Evolutionary conservation across 2,113 vertebrate species (phyloP).

Genomic region (Galemys pyrenaicus): DNA sequence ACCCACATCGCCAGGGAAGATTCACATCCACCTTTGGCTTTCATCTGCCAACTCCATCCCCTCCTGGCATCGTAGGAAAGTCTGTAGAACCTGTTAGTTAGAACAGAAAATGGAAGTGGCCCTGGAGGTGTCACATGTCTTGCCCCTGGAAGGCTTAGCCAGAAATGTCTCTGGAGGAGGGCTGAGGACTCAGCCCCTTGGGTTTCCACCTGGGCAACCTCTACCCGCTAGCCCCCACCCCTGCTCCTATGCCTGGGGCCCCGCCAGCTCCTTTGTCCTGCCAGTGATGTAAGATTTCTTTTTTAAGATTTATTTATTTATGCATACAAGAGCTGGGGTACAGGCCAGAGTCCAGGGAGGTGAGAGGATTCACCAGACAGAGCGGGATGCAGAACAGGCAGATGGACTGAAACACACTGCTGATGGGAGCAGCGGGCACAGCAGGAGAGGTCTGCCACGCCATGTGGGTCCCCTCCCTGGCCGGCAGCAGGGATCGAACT

Average conservation of each 20-base stretch:
- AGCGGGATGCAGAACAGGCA: too few relatives aligned
- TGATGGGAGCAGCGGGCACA: too few relatives aligned
- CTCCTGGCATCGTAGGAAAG: not conserved
- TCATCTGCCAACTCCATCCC: not conserved
- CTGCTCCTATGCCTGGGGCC: not conserved
- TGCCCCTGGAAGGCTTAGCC: not conserved
- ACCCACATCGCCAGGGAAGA: not conserved
- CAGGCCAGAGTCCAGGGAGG: too few relatives aligned
- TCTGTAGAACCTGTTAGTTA: not conserved
- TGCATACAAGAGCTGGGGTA: too few relatives aligned
- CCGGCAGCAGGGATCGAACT: too few relatives aligned
- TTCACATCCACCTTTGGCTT: not conserved
- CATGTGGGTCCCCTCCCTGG: too few relatives aligned
- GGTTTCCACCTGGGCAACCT: not conserved
- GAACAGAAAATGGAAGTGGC: not conserved
- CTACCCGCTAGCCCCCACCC: not conserved
- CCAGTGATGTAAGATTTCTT: too few relatives aligned
- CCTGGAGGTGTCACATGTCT: not conserved
- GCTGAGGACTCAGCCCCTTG: not conserved
- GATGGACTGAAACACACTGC: too few relatives aligned
- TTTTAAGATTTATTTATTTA: too few relatives aligned
- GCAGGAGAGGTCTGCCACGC: too few relatives aligned
- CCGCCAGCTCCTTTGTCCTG: not conserved
- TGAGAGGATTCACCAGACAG: too few relatives aligned
- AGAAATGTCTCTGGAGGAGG: not conserved